These are phyloP conservation scores for Scomber scombrus DNA, from an alignment of 2,113 vertebrate genomes.

Conservation along the genomic window DNA sequence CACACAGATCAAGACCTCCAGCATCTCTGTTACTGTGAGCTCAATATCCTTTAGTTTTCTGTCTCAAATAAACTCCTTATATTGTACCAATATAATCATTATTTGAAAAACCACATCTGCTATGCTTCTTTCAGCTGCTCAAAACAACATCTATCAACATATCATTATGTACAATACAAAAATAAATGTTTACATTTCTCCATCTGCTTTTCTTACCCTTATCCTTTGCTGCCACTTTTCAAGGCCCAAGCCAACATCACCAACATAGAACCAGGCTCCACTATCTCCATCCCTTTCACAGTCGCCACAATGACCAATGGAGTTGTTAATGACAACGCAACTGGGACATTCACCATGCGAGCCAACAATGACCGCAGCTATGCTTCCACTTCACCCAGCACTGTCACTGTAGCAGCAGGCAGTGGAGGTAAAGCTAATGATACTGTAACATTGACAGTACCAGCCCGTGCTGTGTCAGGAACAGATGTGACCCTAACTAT, in stretches of 20 bases:
- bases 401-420: conserved; percentile 28
- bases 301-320: conserved; percentile 39
- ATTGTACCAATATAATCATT: no score
- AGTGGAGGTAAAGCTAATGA: conserved; percentile 57
- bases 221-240: not conserved
- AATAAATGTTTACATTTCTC: no score
- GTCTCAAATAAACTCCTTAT: no score
- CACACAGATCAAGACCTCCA: conserved; percentile 73
- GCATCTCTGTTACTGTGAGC: conserved; percentile 76
- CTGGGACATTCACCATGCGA: conserved; percentile 54
- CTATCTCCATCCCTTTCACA: conserved; percentile 69
- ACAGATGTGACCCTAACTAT: conserved; percentile 80
- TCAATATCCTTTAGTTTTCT: not conserved
- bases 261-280: conserved; percentile 70
- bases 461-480: conserved; percentile 66
- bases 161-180: no score
- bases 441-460: conserved; percentile 58
- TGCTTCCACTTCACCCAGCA: not conserved
- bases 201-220: no score
- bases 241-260: conserved; percentile 60
- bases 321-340: conserved; percentile 22
- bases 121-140: no score
- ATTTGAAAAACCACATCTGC: no score
- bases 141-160: no score
- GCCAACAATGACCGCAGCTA: conserved; percentile 75